Conservation (phyloP, 2,113 vertebrate species). For the Siniperca knerii region DNA sequence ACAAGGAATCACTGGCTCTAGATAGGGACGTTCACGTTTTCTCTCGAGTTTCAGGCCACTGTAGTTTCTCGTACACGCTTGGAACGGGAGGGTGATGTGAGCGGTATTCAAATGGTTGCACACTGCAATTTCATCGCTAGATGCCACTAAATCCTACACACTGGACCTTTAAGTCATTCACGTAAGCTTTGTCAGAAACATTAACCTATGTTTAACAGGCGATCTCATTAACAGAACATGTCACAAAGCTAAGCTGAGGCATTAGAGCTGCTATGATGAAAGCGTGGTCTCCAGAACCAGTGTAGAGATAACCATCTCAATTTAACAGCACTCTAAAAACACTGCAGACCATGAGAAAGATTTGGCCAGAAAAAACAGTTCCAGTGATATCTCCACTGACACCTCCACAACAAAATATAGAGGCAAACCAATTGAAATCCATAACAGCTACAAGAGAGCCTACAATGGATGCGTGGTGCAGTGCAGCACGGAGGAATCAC, state of each 20-base stretch:
- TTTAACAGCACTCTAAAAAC: not conserved
- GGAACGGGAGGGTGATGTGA: too few relatives aligned
- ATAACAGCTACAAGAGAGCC: not conserved
- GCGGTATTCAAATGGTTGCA: too few relatives aligned
- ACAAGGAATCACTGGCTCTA: too few relatives aligned
- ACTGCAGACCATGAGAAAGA: not conserved
- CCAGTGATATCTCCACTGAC: not conserved
- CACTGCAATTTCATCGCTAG: too few relatives aligned
- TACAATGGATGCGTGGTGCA: not conserved
- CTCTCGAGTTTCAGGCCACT: too few relatives aligned
- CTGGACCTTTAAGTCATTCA: not conserved
- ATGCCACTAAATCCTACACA: too few relatives aligned
- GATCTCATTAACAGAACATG: not conserved
- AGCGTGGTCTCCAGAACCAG: not conserved
- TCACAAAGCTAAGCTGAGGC: conserved; percentile 18
- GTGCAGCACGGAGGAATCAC: conserved; percentile 44
- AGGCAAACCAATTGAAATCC: not conserved
- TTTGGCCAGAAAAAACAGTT: not conserved
- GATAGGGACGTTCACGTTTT: too few relatives aligned
- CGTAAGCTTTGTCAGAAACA: not conserved
- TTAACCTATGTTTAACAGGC: not conserved
- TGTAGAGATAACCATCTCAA: not conserved
- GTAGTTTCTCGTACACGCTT: too few relatives aligned
- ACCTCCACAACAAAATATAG: not conserved
- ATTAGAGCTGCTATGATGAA: not conserved